Evolutionary conservation across 2,797 vertebrate genomes (phyloP).

Genomic region (Gymnopithys bicolor): DNA sequence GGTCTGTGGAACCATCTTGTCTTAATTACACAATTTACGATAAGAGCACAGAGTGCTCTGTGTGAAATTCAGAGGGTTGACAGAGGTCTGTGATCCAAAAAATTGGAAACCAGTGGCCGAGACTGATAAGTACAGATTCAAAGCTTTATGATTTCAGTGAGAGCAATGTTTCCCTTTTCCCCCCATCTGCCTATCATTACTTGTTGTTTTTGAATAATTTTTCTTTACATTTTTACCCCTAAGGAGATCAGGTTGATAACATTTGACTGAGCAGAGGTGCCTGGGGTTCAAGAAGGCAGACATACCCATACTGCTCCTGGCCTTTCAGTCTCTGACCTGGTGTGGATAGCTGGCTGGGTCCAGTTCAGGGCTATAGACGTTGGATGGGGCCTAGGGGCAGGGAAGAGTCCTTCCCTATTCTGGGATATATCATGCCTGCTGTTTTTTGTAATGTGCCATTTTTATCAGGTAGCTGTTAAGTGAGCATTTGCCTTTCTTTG

Average conservation of each 20-base stretch:
- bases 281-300: constrained; percentile 62
- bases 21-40: constrained; percentile 67
- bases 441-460: background rate
- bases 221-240: constrained; percentile 36
- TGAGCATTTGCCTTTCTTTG: constrained; percentile 42
- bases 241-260: constrained; percentile 58
- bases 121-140: constrained; percentile 57
- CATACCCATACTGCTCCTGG: background rate
- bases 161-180: constrained; percentile 45
- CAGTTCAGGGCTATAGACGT: background rate
- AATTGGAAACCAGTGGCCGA: constrained; percentile 61
- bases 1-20: constrained; percentile 60
- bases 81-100: constrained; percentile 70
- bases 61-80: constrained; percentile 62
- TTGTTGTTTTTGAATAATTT: constrained; percentile 44
- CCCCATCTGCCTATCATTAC: constrained; percentile 64
- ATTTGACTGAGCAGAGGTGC: constrained; percentile 16
- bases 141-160: constrained; percentile 42
- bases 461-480: constrained; percentile 54
- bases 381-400: background rate
- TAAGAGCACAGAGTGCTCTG: constrained; percentile 54
- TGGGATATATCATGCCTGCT: background rate
- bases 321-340: background rate
- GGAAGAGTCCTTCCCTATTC: background rate
- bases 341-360: background rate